A percentile compares a stretch with the other conserved stretches of the same genome.
Evolutionary conservation across 2,113 vertebrate species (phyloP).

Genomic region (Euleptes europaea): DNA sequence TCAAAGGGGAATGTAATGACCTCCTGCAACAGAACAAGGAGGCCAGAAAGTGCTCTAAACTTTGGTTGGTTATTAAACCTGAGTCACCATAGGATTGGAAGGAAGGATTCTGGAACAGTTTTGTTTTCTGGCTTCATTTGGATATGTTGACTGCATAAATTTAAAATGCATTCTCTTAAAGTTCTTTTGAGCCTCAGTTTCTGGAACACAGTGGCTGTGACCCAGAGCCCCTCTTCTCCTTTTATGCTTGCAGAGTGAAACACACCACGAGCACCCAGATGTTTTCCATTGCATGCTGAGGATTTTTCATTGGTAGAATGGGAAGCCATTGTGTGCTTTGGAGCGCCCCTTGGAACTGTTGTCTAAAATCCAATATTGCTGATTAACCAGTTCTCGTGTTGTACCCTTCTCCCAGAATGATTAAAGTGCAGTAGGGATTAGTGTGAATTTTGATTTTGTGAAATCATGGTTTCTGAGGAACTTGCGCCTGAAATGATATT

Average conservation of each 20-base stretch:
- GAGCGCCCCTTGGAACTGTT: not conserved
- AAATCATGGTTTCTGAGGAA: not conserved
- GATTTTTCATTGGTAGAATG: not conserved
- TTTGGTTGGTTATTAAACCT: not conserved
- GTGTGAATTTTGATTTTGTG: not conserved
- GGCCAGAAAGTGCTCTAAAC: not conserved
- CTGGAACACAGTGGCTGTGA: not conserved
- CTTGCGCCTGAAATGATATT: not conserved
- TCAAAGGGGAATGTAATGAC: not conserved
- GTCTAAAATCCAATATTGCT: not conserved
- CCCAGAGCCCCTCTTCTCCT: not conserved
- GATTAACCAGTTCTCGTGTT: not conserved
- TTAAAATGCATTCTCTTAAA: not conserved
- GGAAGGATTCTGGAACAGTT: not conserved
- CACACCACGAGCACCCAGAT: not conserved
- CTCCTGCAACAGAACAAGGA: not conserved
- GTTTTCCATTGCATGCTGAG: not conserved
- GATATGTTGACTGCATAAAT: not conserved
- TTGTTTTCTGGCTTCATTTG: not conserved
- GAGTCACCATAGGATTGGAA: not conserved
- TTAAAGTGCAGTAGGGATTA: not conserved
- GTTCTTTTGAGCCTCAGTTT: not conserved
- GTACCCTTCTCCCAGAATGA: not conserved
- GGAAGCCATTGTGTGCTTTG: not conserved
- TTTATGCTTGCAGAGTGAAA: not conserved